phyloP scores from a whole-genome alignment of 1,140 invertebrate species.

The Agrypnia vestita region DNA sequence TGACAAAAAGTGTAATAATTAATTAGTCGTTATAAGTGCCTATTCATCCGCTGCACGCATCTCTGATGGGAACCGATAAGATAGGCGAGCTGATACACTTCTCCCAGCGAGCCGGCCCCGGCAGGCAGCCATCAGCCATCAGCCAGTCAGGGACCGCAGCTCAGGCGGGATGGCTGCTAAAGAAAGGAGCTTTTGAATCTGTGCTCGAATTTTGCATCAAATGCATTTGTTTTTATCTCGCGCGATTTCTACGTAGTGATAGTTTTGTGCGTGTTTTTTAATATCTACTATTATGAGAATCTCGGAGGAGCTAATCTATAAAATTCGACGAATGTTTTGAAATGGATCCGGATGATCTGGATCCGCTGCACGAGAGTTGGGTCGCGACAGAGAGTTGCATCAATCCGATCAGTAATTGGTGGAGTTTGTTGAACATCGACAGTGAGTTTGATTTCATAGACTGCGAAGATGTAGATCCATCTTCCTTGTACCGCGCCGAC shows the following conservation, averaged over 20 bases:
- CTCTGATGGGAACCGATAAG: conserved; percentile 42
- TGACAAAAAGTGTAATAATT: conserved; percentile 33
- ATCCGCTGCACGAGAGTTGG: background rate
- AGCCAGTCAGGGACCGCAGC: conserved; percentile 30
- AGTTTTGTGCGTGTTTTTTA: background rate
- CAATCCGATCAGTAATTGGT: conserved; percentile 23
- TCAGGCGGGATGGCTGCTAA: conserved; percentile 47
- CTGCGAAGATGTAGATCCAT: conserved; percentile 4
- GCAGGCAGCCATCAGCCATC: background rate
- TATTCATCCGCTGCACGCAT: conserved; percentile 49
- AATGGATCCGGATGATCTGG: conserved; percentile 12
- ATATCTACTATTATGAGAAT: conserved; percentile 34
- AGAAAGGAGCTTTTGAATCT: conserved; percentile 41
- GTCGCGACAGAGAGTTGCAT: background rate
- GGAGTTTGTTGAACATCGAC: conserved; percentile 33
- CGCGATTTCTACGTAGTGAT: conserved; percentile 29
- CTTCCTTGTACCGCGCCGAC: conserved; percentile 52
- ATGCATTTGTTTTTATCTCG: background rate
- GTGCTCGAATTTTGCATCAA: background rate
- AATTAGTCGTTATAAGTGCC: conserved; percentile 23
- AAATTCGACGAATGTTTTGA: conserved; percentile 20
- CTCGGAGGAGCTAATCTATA: background rate
- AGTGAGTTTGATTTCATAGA: conserved; percentile 53
- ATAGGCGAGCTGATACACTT: conserved; percentile 42
- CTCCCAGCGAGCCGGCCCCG: background rate